Evolutionary conservation across 2,113 vertebrate species (phyloP), one percentile per base, ranked within the genome.

Genomic region (Phainopepla nitens): DNA sequence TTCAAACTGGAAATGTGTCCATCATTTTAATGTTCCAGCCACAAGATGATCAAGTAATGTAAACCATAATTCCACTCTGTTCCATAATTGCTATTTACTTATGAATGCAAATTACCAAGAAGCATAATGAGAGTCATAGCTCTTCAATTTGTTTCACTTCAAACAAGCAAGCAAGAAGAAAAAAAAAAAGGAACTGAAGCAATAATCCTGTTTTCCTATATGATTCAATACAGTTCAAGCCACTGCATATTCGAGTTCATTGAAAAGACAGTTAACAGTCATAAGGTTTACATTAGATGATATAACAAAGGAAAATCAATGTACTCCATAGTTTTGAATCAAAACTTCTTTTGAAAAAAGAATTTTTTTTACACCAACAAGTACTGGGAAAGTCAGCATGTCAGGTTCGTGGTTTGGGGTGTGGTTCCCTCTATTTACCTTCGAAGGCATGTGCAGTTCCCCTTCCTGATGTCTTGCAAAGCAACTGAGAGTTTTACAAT

Each of bases 81-180:
- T 89, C 44, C 11, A 1, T 83, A 93, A 95, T 39, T 75, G 36
- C 22, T 88, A 36, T 78, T 79, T 96, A 82, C 45, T 91, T 96
- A 85, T 13, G 64, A 60, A 91, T 83, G 61, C 47, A 94, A 96
- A 89, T 95, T 73, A 58, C 66, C 60, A 47, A 72, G 77, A 87
- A 89, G 49, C 16, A 53, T 91, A 83, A 94, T 61, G 44, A 94
- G 56, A 87, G 5, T 39, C 56, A 65, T 31, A 85, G 64, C 58
- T 73, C 36, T 94, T 85, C 69, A 75, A 65, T 93, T 93, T 89
- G 20, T 81, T 95, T 92, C 20, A 47, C 21, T 91, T 93, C 53
- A 87, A 94, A 82, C 23, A 65, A 80, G 35, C 15, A 91, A 83
- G 22, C 9, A 15, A 70, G 39, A 21, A 39, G 35, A 9, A 35